Evolutionary conservation across 2,797 vertebrate genomes (phyloP).

Genomic region (Champsocephalus esox): DNA sequence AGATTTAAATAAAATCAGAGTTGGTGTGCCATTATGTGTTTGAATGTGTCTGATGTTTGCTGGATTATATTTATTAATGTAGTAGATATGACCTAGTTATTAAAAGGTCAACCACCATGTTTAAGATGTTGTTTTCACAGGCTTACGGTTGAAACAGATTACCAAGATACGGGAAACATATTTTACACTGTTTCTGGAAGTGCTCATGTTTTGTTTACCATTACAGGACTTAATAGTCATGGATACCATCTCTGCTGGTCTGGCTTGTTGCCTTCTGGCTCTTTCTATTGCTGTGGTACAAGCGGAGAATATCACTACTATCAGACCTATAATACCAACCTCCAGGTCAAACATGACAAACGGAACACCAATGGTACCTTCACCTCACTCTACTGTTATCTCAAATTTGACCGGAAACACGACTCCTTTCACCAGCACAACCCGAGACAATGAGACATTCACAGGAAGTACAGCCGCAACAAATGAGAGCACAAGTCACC

Average conservation of each 20-base stretch:
- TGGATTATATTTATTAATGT: background rate
- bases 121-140: conserved; percentile 2
- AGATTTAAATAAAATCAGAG: background rate
- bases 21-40: background rate
- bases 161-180: background rate
- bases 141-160: background rate
- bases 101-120: background rate
- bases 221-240: conserved; percentile 40
- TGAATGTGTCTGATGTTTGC: conserved; percentile 3
- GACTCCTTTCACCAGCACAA: conserved; percentile 15
- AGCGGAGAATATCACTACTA: background rate
- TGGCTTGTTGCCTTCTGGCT: conserved; percentile 59
- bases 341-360: conserved; percentile 20
- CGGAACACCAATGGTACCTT: background rate
- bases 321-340: background rate
- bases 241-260: conserved; percentile 32
- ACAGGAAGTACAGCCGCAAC: conserved; percentile 14
- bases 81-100: background rate
- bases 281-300: conserved; percentile 31
- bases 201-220: conserved; percentile 29
- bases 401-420: conserved; percentile 23
- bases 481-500: conserved; percentile 33
- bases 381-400: conserved; percentile 11
- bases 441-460: conserved; percentile 5
- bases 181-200: background rate